Percentiles rank a stretch among this genome's conserved stretches.
phyloP scores from a whole-genome alignment of 1,140 invertebrate genomes.

The Halesus radiatus region DNA sequence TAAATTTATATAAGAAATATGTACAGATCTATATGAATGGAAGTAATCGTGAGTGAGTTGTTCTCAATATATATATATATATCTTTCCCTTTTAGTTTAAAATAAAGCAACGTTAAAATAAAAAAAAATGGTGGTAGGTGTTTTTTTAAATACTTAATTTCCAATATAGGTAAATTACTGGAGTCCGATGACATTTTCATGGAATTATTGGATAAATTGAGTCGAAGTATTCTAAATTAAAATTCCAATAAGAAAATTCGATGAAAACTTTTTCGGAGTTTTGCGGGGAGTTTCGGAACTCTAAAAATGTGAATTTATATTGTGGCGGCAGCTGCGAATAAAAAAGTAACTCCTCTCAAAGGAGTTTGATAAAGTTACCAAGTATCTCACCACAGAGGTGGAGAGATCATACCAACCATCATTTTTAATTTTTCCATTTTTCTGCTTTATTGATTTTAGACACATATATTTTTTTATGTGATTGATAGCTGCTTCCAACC shows the following conservation, averaged over 20 bases:
- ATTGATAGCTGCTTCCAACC: too few relatives aligned
- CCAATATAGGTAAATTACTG: too few relatives aligned
- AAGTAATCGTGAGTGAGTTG: too few relatives aligned
- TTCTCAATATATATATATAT: too few relatives aligned
- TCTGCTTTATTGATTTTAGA: neutral
- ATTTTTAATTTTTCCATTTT: constrained; percentile 19
- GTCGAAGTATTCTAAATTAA: constrained; percentile 13
- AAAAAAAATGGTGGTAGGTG: too few relatives aligned
- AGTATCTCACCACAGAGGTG: neutral
- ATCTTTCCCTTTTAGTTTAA: too few relatives aligned
- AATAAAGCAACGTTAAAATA: too few relatives aligned
- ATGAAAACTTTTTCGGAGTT: constrained; percentile 29
- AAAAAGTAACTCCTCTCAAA: constrained; percentile 33
- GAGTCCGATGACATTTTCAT: constrained; percentile 12
- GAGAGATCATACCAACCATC: neutral
- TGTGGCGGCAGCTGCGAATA: constrained; percentile 36
- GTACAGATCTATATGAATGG: too few relatives aligned
- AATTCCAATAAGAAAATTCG: constrained; percentile 32
- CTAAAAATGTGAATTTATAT: constrained; percentile 42
- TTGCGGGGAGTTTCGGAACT: constrained; percentile 1
- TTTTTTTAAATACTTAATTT: too few relatives aligned
- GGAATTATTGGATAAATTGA: constrained; percentile 15
- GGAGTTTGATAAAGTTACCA: constrained; percentile 19
- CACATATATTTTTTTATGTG: too few relatives aligned
- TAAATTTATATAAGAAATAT: too few relatives aligned